A percentile compares a stretch with the other conserved stretches of the same genome.
phyloP scores from a whole-genome alignment of 2,113 vertebrate genomes.

The Prunella himalayana region DNA sequence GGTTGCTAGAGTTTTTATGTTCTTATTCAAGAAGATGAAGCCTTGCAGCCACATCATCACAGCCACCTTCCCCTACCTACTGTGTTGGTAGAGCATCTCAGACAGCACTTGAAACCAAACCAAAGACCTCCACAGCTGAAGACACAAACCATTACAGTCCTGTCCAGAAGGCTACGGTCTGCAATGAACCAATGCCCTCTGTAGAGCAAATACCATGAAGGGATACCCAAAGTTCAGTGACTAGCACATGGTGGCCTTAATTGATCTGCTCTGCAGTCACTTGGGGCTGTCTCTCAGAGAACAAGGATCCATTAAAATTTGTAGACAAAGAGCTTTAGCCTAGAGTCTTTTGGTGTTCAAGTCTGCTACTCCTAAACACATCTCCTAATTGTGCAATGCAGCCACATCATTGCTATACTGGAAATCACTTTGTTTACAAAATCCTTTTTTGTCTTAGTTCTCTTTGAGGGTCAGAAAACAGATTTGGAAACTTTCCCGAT shows the following conservation, averaged over 20 bases:
- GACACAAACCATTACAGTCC: not conserved
- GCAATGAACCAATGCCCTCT: not conserved
- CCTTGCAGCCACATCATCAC: not conserved
- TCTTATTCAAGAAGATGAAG: not conserved
- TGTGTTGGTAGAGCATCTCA: not conserved
- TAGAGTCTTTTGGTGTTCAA: not conserved
- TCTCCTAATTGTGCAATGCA: not conserved
- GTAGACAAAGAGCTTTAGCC: not conserved
- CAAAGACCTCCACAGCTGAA: not conserved
- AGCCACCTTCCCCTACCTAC: not conserved
- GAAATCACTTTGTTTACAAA: slow-evolving; percentile 31
- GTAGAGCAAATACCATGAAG: not conserved
- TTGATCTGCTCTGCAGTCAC: not conserved
- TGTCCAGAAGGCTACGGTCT: not conserved
- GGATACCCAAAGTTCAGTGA: not conserved
- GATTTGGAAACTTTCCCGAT: slow-evolving; percentile 10
- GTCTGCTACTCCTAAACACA: not conserved
- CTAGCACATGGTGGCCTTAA: not conserved
- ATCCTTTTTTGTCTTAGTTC: not conserved
- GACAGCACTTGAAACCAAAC: not conserved
- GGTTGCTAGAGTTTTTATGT: not conserved
- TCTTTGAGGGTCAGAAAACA: not conserved
- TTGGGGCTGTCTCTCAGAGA: not conserved
- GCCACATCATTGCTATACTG: not conserved
- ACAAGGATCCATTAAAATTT: not conserved